Percentiles rank a stretch among this genome's conserved stretches.
Conservation (phyloP, 1,140 invertebrate genomes). For the Atta cephalotes region DNA sequence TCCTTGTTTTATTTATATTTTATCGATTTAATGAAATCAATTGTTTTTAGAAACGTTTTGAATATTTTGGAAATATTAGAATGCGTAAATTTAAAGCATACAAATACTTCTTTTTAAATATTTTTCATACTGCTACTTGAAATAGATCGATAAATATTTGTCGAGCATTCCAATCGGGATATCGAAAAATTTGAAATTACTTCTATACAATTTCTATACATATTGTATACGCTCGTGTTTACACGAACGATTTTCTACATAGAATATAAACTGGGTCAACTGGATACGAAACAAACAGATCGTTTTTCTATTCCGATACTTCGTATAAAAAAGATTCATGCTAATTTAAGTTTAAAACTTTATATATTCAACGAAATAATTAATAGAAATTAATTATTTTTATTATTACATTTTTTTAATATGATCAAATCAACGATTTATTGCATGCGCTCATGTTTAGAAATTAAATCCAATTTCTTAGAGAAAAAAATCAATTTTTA, state of each 20-base stretch:
- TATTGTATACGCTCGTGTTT: constrained; percentile 20
- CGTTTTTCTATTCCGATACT: constrained; percentile 10
- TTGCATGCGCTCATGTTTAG: not conserved
- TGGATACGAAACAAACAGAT: constrained; percentile 34
- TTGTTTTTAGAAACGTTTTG: not conserved
- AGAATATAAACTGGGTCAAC: constrained; percentile 39
- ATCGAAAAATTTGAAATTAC: constrained; percentile 38
- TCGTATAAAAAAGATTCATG: not conserved
- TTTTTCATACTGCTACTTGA: constrained; percentile 6
- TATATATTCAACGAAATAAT: not conserved
- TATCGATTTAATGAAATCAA: not conserved
- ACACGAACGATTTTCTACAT: constrained; percentile 27
- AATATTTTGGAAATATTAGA: not conserved
- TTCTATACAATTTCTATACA: constrained; percentile 14
- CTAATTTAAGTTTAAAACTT: not conserved
- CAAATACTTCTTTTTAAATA: constrained; percentile 9
- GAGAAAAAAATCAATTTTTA: not conserved
- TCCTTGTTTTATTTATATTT: not conserved
- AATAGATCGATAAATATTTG: constrained; percentile 41
- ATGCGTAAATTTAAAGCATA: not conserved
- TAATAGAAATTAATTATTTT: not conserved
- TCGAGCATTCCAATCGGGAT: constrained; percentile 32
- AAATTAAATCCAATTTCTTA: not conserved
- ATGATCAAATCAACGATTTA: not conserved
- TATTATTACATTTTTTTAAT: not conserved